These are phyloP conservation scores for Rhopalosiphum nymphaeae DNA, from an alignment of 2,888 invertebrate species.

Conservation along the genomic window DNA sequence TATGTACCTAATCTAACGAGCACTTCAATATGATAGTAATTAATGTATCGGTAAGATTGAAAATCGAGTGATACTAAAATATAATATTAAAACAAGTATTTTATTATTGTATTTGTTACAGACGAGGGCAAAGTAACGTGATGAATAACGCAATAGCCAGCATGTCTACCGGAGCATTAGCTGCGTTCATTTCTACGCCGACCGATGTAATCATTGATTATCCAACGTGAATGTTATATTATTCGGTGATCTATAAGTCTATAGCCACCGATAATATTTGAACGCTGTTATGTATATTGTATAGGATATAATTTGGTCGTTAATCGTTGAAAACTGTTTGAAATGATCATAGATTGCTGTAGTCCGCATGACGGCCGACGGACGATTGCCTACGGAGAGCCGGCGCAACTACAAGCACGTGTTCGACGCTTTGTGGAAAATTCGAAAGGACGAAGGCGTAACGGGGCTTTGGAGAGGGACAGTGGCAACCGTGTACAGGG, in stretches of 20 bases:
- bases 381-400: slow-evolving; percentile 87
- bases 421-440: slow-evolving; percentile 86
- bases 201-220: slow-evolving; percentile 77
- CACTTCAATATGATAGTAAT: background rate
- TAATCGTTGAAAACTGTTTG: background rate
- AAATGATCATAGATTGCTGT: slow-evolving; percentile 78
- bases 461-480: slow-evolving; percentile 92
- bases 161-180: slow-evolving; percentile 87
- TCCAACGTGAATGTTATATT: background rate
- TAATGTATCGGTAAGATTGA: background rate
- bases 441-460: slow-evolving; percentile 85
- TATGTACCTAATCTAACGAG: background rate
- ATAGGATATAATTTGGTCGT: no score
- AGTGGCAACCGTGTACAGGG: slow-evolving; percentile 85
- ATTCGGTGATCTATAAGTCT: no score
- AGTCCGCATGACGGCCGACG: slow-evolving; percentile 98
- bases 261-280: no score
- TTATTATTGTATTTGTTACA: slow-evolving; percentile 69
- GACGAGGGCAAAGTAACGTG: slow-evolving; percentile 84
- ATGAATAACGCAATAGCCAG: slow-evolving; percentile 85
- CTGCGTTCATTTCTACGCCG: slow-evolving; percentile 95
- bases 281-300: no score
- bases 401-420: slow-evolving; percentile 94
- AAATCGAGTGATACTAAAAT: background rate
- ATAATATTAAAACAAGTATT: background rate